Base-by-base conservation (phyloP, 2,888 invertebrate genomes). In the Nomada fabriciana region DNA sequence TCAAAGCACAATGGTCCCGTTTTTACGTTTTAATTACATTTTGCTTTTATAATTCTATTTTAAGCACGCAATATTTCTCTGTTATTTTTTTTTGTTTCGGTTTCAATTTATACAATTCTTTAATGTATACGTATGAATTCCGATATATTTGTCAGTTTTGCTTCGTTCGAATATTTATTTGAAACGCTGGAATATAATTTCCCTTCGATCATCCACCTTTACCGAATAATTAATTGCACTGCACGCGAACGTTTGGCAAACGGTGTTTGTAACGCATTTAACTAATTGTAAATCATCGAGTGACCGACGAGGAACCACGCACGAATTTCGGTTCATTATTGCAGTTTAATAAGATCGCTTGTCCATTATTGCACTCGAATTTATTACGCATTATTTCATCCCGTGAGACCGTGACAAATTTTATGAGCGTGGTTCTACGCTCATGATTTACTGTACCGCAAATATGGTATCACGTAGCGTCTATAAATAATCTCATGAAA, bases 401-500 rank as follows among this genome's bases (percentile, higher is more conserved):
- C 61, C 52, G 53, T 15, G 25, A 18, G 59, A 68, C 82, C 42
- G 57, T 74, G 77, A 83, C 75, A 82, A 82, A 83, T 82, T 82
- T 83, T 74, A 82, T 65, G 77, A 77, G 23, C 53, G 70, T 29
- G 82, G 82, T 67, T 57, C 61, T 36, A 53, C 65, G 57, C 47
- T 55, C 50, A 53, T 82, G 68, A 83, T 82, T 83, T 73, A 82
- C 25, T 57, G 55, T 43, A 18, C 77, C 77, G 74, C 82, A 82
- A 83, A 83, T 83, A 82, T 70, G 73, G 77, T 74, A 67, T 77
- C 81, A 65, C 76, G 68, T 61, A 82, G 67, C 53, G 57, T 42
- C 77, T 71, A 83, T 77, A 77, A 82, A 82, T 83, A 82, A 77
- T 77, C 57, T n/a, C 55, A 47, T 29, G 75, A 76, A 67, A 71